phyloP scores from a whole-genome alignment of 1,140 invertebrate genomes.

The Tyrophagus putrescentiae region DNA sequence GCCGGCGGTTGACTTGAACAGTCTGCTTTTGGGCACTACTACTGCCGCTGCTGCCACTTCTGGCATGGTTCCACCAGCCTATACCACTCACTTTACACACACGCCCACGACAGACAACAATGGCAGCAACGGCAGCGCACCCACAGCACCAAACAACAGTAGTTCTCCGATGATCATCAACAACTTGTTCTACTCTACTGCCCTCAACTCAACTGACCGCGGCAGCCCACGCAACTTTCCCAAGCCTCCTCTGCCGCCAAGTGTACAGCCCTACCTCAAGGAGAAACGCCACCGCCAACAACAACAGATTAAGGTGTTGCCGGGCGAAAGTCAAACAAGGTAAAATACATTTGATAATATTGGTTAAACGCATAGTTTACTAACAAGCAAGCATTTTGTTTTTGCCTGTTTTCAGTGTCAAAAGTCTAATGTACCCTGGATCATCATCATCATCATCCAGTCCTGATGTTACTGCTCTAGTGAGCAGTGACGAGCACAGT shows the following conservation, averaged over 20 bases:
- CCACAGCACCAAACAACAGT: background rate
- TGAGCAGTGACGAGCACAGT: background rate
- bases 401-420: too few species aligned
- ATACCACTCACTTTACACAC: background rate
- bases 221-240: background rate
- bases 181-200: conserved; percentile 1
- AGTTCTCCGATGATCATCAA: background rate
- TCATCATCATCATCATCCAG: too few species aligned
- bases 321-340: too few species aligned
- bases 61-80: too few species aligned
- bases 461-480: background rate
- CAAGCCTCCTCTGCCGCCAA: conserved; percentile 24
- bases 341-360: too few species aligned
- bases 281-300: too few species aligned
- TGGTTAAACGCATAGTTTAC: too few species aligned
- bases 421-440: too few species aligned
- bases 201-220: background rate
- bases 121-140: background rate
- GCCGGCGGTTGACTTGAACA: background rate
- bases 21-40: background rate
- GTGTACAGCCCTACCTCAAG: too few species aligned
- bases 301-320: too few species aligned
- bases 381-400: too few species aligned
- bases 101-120: background rate
- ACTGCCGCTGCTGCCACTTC: too few species aligned